Conservation (phyloP, 2,888 invertebrate species). For the Enoplolaimus lenunculus region DNA sequence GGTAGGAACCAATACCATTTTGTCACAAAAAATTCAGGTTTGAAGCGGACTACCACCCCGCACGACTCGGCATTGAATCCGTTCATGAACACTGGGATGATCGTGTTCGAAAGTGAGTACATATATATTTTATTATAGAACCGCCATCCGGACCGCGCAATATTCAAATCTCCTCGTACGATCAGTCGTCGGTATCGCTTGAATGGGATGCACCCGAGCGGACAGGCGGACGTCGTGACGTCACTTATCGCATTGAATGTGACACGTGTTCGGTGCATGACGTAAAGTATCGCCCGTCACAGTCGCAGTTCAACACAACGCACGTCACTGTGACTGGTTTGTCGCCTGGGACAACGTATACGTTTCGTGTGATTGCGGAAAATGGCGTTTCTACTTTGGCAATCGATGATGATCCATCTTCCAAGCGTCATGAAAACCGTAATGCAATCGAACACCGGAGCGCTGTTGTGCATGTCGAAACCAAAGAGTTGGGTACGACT, state of each 20-base stretch:
- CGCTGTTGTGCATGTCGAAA: background rate
- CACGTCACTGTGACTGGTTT: background rate
- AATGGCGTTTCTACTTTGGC: background rate
- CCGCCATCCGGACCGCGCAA: background rate
- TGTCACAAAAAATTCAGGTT: too few species aligned
- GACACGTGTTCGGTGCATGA: background rate
- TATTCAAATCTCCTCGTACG: background rate
- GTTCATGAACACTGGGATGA: too few species aligned
- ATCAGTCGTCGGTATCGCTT: background rate
- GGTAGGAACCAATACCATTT: too few species aligned
- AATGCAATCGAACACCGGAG: background rate
- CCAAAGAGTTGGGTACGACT: background rate
- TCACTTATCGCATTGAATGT: background rate
- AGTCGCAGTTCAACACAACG: background rate
- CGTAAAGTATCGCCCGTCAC: background rate
- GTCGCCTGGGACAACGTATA: background rate
- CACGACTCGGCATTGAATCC: too few species aligned
- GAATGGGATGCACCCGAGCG: background rate
- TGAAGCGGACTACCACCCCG: too few species aligned
- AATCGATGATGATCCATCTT: background rate
- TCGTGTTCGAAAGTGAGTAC: too few species aligned
- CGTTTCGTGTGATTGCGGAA: background rate
- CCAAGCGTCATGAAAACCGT: too few species aligned
- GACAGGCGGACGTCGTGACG: background rate
- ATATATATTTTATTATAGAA: too few species aligned